Base-by-base conservation (phyloP, 1,140 invertebrate species). In the Atta cephalotes region DNA sequence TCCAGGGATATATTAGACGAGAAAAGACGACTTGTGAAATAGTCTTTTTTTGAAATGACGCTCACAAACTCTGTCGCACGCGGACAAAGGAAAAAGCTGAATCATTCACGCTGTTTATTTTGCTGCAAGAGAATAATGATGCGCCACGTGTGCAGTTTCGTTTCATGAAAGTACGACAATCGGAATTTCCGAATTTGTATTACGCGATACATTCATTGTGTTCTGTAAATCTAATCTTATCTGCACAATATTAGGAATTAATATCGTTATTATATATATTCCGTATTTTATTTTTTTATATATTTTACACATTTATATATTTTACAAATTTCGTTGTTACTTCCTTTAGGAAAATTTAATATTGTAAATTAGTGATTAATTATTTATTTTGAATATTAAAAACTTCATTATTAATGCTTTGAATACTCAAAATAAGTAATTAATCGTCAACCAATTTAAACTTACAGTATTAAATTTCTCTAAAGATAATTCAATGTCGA, bases 1-100 rank as follows among this genome's bases (percentile, higher is more conserved):
- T 16, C 25, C 60, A 62, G 49, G 28, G 16, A 78, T 39, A 4
- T 21, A 79, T 68, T 56, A 66, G 45, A 53, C 12, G 14, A 62
- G 45, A 79, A 80, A 76, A 49, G 58, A 25, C 31, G n/a, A 77
- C 18, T 68, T 51, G 25, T 51, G 25, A 53, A 72, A n/a, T n/a
- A 49, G 14, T 39, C 45, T 14, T 16, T 16, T 14, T 62, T 81
- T 31, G 65, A 86, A 90, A 88, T 79, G 60, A 49, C 71, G 86
- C 60, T 58, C 77, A 80, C 81, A 56, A 90, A 70, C 85, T 82
- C 76, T 70, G 18, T 9, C 28, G 51, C 4, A 25, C 14, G 35
- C n/a, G n/a, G 51, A 90, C 89, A 91, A 91, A 91, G 89, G 89
- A 88, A 74, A 85, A 56, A 49, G 89, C 89, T 90, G 89, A 91